phyloP scores from a whole-genome alignment of 2,888 invertebrate genomes.

The Lepidochitona cinerea region DNA sequence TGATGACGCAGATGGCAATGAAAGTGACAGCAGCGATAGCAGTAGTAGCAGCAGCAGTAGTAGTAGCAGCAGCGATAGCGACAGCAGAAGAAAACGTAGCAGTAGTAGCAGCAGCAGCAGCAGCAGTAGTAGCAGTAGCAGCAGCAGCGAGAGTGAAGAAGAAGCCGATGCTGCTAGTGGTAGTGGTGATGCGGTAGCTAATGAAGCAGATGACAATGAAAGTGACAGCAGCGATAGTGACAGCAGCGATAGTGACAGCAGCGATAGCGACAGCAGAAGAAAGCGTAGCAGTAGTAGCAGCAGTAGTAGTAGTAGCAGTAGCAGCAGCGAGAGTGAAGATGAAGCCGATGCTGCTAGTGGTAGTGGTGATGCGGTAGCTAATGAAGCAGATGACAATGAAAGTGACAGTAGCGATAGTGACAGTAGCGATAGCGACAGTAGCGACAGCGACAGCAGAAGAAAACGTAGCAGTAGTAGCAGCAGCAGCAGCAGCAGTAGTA shows the following conservation, averaged over 20 bases:
- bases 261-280: background rate
- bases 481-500: background rate
- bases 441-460: background rate
- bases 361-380: background rate
- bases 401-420: background rate
- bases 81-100: background rate
- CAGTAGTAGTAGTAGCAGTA: background rate
- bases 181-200: background rate
- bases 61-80: background rate
- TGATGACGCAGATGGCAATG: background rate
- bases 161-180: background rate
- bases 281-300: background rate
- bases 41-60: background rate
- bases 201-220: background rate
- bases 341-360: background rate
- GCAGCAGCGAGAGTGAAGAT: background rate
- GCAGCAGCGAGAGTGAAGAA: background rate
- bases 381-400: background rate
- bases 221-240: background rate
- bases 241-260: background rate
- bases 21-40: background rate
- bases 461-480: background rate
- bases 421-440: background rate
- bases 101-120: background rate
- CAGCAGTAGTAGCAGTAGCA: background rate